phyloP scores from a whole-genome alignment of 2,113 vertebrate genomes.

The Hymenochirus boettgeri region DNA sequence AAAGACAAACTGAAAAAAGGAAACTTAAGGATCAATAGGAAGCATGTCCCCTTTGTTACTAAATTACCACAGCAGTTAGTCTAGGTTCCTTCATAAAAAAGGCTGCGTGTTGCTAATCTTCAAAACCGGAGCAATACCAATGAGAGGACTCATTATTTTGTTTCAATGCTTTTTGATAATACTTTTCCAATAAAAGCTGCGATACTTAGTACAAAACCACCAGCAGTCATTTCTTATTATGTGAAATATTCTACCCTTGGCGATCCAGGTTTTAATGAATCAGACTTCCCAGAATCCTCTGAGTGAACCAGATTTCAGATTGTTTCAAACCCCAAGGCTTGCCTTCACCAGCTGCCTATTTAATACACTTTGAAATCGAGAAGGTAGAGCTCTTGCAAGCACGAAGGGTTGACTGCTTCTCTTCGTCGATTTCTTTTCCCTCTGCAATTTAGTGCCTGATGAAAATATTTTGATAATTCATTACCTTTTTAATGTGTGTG shows the following conservation, averaged over 20 bases:
- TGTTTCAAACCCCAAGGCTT: slow-evolving; percentile 18
- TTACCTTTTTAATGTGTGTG: slow-evolving; percentile 39
- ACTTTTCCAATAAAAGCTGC: too few species aligned
- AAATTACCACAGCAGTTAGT: too few species aligned
- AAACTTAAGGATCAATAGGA: too few species aligned
- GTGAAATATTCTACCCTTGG: slow-evolving; percentile 6
- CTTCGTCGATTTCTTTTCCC: slow-evolving; percentile 25
- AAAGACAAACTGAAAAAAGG: too few species aligned
- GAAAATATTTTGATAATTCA: slow-evolving; percentile 43
- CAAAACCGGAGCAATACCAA: too few species aligned
- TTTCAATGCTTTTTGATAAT: background rate
- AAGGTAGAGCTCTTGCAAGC: background rate
- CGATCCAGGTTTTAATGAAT: slow-evolving; percentile 12
- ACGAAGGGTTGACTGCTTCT: background rate
- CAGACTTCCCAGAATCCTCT: slow-evolving; percentile 26
- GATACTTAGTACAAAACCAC: too few species aligned
- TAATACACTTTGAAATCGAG: slow-evolving; percentile 2
- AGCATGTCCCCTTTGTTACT: too few species aligned
- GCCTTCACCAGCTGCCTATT: background rate
- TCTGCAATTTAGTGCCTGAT: slow-evolving; percentile 33
- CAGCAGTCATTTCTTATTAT: background rate
- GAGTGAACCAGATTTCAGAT: slow-evolving; percentile 13
- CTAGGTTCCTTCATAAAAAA: too few species aligned
- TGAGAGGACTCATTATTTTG: background rate
- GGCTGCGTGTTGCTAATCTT: background rate